Evolutionary conservation across 2,113 vertebrate genomes (phyloP), one percentile per base, ranked within the genome.

Genomic region (Oxyruncus cristatus): DNA sequence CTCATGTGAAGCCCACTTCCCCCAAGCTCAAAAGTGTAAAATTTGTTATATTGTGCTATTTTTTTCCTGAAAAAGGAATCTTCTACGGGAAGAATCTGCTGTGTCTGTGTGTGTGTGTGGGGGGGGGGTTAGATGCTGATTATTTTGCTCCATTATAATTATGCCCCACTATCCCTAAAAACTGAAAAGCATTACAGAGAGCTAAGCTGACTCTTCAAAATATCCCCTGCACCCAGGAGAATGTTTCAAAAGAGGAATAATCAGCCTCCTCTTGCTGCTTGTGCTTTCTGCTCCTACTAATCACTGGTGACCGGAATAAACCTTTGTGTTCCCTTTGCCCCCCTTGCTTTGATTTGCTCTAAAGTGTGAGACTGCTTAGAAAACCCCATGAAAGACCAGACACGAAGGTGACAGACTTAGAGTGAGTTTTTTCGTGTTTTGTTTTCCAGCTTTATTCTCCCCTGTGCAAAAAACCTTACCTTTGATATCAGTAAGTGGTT

Each of bases 111-210:
- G n/a, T 41, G 39, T 41, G 42, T 33, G 23, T 18, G 39, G 16
- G 3, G 23, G 7, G 0, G 0, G 2, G 78, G 49, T n/a, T 68
- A 33, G 39, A 8, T 74, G 27, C 35, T 66, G 28, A 8, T 2
- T 41, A 0, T 9, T 52, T 50, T 81, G 4, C 8, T 63, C 30
- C 0, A 0, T 21, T 88, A 21, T 50, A 37, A 16, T 49, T 47
- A 20, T 22, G 2, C 4, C 8, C 2, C 0, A 0, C 30, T 65
- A 4, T 6, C 4, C 6, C 14, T 55, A 26, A 67, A 75, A 62
- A 15, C 1, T 59, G 30, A 24, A 7, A 37, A 63, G 14, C 5
- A 8, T n/a, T 68, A 13, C 4, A 17, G 46, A 24, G n/a, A 10
- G 5, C 16, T 53, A 30, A 62, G 26, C 8, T 70, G 8, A 15